Evolutionary conservation across 2,797 vertebrate species (phyloP), one percentile per base, ranked within the genome.

Genomic region (Emys orbicularis): DNA sequence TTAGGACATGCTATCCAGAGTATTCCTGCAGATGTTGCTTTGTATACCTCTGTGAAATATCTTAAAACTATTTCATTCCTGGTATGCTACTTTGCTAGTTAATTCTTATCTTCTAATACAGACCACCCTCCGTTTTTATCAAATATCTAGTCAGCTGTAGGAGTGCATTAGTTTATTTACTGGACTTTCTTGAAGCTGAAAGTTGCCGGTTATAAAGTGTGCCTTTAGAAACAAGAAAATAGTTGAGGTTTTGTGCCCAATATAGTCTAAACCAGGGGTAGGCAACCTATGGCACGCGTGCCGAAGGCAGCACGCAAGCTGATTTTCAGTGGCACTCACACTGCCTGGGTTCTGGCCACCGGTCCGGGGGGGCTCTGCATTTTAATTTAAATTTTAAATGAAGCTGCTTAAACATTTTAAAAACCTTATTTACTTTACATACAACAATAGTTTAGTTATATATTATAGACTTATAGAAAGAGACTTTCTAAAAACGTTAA

Each of bases 181-280:
- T 27, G 5, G 54, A 79, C 50, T 74, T 59, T 0, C 1, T 21
- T 79, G 87, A 72, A 89, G 52, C 90, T 13, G 91, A 53, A 72
- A 89, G 89, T 84, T 87, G 5, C 85, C 10, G 8, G 5, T 0
- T 27, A 5, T 8, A 49, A 13, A 49, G 37, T 5, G 91, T 92
- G 93, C 93, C 91, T 93, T 96, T 79, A 54, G 68, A 88, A 79
- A 4, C 29, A 12, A 85, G 8, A 77, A 52, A 2, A 10, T 15
- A n/a, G 41, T 0, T 41, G 52, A 47, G 54, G n/a, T n/a, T 2
- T 81, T n/a, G 23, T 82, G 83, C 77, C 2, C 72, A 84, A 54
- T 23, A 2, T 3, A 15, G 74, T 61, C 12, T 56, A 57, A 81
- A 49, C 13, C 41, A 41, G 41, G 41, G 41, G 41, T 41, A 41